Percentiles rank a stretch among this genome's conserved stretches.
These are phyloP conservation scores for Scotopteryx bipunctaria DNA, from an alignment of 2,888 invertebrate species.

Conservation along the genomic window DNA sequence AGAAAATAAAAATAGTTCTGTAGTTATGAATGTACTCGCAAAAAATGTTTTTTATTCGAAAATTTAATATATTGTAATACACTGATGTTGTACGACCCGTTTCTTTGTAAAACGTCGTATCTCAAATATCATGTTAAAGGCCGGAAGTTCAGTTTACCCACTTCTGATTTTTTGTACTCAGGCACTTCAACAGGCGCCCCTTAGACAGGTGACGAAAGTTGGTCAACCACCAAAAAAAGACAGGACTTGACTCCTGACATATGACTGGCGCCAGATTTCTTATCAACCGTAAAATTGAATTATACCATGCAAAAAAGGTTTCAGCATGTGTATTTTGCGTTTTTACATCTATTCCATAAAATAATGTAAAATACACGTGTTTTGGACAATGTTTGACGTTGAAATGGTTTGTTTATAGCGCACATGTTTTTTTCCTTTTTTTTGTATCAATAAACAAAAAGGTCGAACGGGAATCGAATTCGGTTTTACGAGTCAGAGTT, in stretches of 20 bases:
- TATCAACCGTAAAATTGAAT: slow-evolving; percentile 19
- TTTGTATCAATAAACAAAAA: slow-evolving; percentile 10
- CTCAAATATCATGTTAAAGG: too few species aligned
- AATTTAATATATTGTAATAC: too few species aligned
- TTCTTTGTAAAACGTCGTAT: too few species aligned
- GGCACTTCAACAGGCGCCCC: slow-evolving; percentile 10
- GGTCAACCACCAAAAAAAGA: slow-evolving; percentile 8
- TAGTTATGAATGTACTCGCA: too few species aligned
- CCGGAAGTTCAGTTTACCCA: too few species aligned
- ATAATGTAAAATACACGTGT: slow-evolving; percentile 15
- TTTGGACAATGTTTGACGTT: neutral
- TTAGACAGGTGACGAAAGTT: slow-evolving; percentile 15
- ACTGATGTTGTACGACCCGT: too few species aligned
- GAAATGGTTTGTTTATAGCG: neutral
- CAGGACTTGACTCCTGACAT: slow-evolving; percentile 21
- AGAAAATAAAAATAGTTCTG: too few species aligned
- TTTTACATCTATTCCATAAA: too few species aligned
- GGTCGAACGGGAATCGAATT: too few species aligned
- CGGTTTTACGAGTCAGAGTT: too few species aligned
- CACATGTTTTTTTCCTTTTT: slow-evolving; percentile 4
- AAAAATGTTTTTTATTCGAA: too few species aligned
- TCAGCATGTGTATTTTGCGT: neutral
- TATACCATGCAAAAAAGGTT: slow-evolving; percentile 17
- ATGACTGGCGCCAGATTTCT: slow-evolving; percentile 23
- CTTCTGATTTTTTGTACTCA: neutral